Percentiles rank a stretch among this genome's conserved stretches.
Conservation (phyloP, 2,888 invertebrate species). For the Latrodectus elegans region DNA sequence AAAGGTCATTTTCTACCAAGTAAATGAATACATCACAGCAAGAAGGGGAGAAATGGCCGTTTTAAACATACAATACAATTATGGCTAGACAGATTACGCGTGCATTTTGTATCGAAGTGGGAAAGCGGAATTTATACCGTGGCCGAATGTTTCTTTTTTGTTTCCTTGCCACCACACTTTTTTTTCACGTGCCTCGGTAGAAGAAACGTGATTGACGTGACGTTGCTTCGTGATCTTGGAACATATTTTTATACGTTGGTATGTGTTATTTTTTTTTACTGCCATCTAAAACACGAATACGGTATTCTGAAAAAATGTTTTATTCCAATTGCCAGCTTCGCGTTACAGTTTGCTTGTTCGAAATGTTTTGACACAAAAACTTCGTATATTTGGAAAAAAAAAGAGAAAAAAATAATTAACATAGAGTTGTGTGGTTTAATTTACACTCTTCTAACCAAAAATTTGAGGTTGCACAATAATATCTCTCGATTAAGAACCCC, state of each 20-base stretch:
- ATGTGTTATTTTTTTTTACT: too few species aligned
- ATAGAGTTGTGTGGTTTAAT: too few species aligned
- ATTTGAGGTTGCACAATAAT: too few species aligned
- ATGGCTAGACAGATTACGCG: constrained; percentile 38
- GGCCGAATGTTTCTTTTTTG: background rate
- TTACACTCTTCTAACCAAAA: too few species aligned
- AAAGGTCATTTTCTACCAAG: background rate
- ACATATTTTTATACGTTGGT: background rate
- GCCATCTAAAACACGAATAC: too few species aligned
- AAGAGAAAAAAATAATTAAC: too few species aligned
- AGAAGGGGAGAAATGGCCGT: background rate
- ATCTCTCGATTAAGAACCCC: too few species aligned
- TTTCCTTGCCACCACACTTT: background rate
- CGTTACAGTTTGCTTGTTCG: too few species aligned
- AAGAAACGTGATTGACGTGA: constrained; percentile 40
- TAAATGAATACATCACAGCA: constrained; percentile 54
- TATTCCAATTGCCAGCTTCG: too few species aligned
- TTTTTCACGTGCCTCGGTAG: constrained; percentile 2
- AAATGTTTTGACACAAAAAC: too few species aligned
- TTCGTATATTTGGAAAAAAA: too few species aligned
- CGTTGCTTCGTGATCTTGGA: constrained; percentile 26
- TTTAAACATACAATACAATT: constrained; percentile 51
- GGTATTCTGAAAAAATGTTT: too few species aligned
- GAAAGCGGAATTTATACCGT: background rate
- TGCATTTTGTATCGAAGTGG: constrained; percentile 11